These are phyloP conservation scores for Meleagris gallopavo DNA, from an alignment of 2,113 vertebrate species.

Conservation along the genomic window DNA sequence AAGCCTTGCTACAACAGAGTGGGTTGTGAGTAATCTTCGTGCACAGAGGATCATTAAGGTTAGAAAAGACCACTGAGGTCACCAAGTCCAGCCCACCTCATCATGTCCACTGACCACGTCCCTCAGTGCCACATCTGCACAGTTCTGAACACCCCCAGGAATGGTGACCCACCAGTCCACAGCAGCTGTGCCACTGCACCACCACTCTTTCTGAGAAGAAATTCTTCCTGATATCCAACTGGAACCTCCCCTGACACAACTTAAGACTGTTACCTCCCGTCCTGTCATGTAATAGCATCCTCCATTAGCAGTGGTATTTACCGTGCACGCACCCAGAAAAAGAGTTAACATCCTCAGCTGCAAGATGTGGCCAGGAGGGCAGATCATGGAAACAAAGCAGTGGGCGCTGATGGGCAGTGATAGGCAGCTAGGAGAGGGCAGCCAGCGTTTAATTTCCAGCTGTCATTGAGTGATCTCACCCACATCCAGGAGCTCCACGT, in stretches of 20 bases:
- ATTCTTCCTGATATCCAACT: too few relatives aligned
- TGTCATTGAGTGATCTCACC: not conserved
- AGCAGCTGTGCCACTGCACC: too few relatives aligned
- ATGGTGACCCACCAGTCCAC: too few relatives aligned
- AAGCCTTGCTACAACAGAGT: not conserved
- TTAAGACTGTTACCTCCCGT: too few relatives aligned
- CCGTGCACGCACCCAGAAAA: rapidly evolving
- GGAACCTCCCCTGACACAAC: too few relatives aligned
- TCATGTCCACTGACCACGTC: too few relatives aligned
- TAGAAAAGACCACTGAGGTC: too few relatives aligned
- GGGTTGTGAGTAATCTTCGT: not conserved
- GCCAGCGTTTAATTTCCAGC: not conserved
- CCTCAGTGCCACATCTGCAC: too few relatives aligned
- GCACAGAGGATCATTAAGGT: too few relatives aligned
- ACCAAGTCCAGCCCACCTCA: too few relatives aligned
- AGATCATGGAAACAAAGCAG: not conserved
- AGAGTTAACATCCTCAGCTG: not conserved
- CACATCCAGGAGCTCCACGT: not conserved
- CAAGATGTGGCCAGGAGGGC: rapidly evolving
- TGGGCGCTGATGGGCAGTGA: rapidly evolving
- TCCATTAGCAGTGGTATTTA: rapidly evolving
- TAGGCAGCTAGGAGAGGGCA: not conserved
- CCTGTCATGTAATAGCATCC: not conserved
- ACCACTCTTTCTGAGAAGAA: too few relatives aligned
- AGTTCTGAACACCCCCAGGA: too few relatives aligned